Conservation (phyloP, 1,140 invertebrate species). For the Macrocentrus cingulum region DNA sequence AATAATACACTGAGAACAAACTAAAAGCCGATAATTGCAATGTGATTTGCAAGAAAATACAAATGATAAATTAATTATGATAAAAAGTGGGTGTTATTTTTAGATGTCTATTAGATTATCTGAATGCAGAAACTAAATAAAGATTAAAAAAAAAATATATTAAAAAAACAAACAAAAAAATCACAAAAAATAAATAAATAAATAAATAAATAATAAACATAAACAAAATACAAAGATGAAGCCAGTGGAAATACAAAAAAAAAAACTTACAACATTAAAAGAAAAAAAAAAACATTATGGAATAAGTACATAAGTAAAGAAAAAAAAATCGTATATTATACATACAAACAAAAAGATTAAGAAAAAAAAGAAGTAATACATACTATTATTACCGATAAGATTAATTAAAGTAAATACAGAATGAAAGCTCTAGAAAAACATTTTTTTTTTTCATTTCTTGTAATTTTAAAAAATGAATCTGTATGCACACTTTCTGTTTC, state of each 20-base stretch:
- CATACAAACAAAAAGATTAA: constrained; percentile 33
- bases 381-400: constrained; percentile 46
- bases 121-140: constrained; percentile 45
- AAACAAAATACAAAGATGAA: constrained; percentile 2
- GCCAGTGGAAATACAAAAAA: constrained; percentile 5
- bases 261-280: constrained; percentile 17
- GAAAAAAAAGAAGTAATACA: constrained; percentile 40
- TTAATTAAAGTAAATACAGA: constrained; percentile 43
- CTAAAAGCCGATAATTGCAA: constrained; percentile 1
- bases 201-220: constrained; percentile 3
- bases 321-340: constrained; percentile 40
- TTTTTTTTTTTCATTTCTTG: constrained; percentile 14
- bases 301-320: constrained; percentile 44
- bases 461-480: constrained; percentile 16
- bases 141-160: constrained; percentile 33
- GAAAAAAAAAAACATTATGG: constrained; percentile 39
- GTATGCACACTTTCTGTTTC: constrained; percentile 11
- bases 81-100: constrained; percentile 55
- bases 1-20: constrained; percentile 18
- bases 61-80: constrained; percentile 50
- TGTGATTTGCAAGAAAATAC: constrained; percentile 32
- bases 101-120: constrained; percentile 57
- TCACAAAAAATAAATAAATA: constrained; percentile 36
- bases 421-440: constrained; percentile 12
- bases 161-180: background rate